Evolutionary conservation across 2,797 vertebrate species (phyloP).

Genomic region (Catharus ustulatus): DNA sequence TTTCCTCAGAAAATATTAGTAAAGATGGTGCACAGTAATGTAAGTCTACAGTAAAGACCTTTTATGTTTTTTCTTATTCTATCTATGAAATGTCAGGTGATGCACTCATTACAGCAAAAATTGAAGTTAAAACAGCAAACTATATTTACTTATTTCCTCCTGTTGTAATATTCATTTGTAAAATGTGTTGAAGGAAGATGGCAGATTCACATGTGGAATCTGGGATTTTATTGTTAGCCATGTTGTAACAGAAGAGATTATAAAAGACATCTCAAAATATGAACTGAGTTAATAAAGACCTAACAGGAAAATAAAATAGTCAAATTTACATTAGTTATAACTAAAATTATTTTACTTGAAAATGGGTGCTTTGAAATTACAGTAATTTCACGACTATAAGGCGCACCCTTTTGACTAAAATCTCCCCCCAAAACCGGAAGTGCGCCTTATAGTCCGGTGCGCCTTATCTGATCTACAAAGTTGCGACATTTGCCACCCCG

Average conservation of each 20-base stretch:
- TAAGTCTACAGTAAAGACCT: background rate
- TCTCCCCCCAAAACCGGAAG: too few species aligned
- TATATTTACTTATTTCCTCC: background rate
- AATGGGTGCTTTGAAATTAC: background rate
- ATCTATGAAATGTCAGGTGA: background rate
- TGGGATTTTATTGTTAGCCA: background rate
- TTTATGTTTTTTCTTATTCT: background rate
- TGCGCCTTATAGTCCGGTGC: too few species aligned
- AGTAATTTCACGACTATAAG: too few species aligned
- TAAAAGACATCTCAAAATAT: background rate
- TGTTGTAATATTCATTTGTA: background rate
- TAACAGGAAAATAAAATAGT: background rate
- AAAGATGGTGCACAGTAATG: background rate
- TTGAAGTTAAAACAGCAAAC: background rate
- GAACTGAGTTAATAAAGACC: background rate
- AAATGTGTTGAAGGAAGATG: background rate
- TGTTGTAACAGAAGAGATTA: background rate
- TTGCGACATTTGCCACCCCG: too few species aligned
- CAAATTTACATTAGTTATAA: background rate
- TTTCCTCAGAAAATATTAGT: background rate
- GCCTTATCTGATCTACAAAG: too few species aligned
- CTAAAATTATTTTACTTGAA: background rate
- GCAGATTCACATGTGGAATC: background rate
- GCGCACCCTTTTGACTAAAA: too few species aligned
- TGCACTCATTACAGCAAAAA: background rate